Evolutionary conservation across 2,888 invertebrate species (phyloP).

Genomic region (Hydrotaea diabolus): DNA sequence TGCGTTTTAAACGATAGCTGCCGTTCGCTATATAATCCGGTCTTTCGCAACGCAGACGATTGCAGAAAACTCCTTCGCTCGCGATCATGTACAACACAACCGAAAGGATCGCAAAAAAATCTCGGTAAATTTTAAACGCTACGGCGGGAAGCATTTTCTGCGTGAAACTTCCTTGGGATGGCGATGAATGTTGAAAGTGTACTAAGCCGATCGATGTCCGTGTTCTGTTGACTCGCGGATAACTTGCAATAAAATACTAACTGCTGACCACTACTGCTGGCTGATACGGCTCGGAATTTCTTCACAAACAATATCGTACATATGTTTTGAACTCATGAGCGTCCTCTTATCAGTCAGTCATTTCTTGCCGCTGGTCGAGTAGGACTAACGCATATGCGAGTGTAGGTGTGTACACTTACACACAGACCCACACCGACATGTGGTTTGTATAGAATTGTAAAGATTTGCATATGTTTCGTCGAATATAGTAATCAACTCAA

Average conservation of each 20-base stretch:
- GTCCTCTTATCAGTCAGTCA: conserved; percentile 51
- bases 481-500: no score
- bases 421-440: not conserved
- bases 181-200: conserved; percentile 76
- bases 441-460: not conserved
- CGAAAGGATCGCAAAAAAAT: not conserved
- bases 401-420: not conserved
- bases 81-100: not conserved
- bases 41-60: conserved; percentile 61
- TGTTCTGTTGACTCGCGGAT: conserved; percentile 66
- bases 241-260: conserved; percentile 19
- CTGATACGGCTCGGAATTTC: conserved; percentile 43
- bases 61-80: conserved; percentile 8
- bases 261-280: not conserved
- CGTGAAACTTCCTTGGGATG: conserved; percentile 69
- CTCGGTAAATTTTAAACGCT: not conserved
- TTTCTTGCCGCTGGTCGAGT: not conserved
- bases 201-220: conserved; percentile 78
- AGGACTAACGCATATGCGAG: not conserved
- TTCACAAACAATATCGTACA: conserved; percentile 45
- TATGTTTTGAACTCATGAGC: conserved; percentile 47
- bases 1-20: conserved; percentile 49
- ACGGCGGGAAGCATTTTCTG: not conserved
- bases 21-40: conserved; percentile 67
- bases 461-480: not conserved